A percentile compares a stretch with the other conserved stretches of the same genome.
Evolutionary conservation across 2,113 vertebrate genomes (phyloP).

Genomic region (Gymnarchus niloticus): DNA sequence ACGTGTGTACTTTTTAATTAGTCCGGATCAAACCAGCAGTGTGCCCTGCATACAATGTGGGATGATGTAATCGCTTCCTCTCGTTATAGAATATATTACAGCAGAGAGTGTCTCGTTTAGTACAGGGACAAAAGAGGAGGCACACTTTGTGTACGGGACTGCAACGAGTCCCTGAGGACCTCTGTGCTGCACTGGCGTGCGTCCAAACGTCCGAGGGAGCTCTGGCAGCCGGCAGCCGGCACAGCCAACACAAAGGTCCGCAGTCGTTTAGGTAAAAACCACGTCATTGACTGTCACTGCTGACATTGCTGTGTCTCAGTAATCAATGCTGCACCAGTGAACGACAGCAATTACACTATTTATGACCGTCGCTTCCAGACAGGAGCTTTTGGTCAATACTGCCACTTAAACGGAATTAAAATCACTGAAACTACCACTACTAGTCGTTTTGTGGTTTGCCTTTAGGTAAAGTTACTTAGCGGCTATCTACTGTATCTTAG

Average conservation of each 20-base stretch:
- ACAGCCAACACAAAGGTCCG: not conserved
- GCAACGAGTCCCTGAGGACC: too few relatives aligned
- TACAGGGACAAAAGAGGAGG: not conserved
- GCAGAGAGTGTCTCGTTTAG: too few relatives aligned
- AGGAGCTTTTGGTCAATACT: not conserved
- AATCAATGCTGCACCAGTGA: not conserved
- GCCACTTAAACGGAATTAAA: not conserved
- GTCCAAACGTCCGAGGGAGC: not conserved
- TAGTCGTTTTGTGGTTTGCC: not conserved
- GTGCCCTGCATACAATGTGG: not conserved
- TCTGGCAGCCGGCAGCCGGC: too few relatives aligned
- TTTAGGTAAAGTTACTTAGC: not conserved
- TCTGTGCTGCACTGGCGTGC: not conserved
- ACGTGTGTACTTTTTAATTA: not conserved
- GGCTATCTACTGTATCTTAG: too few relatives aligned
- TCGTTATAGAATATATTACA: not conserved
- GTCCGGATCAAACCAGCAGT: not conserved
- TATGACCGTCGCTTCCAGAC: not conserved
- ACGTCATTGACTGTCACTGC: not conserved
- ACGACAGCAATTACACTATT: not conserved
- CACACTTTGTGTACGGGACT: too few relatives aligned
- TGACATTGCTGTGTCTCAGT: not conserved
- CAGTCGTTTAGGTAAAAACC: not conserved
- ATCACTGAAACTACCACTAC: too few relatives aligned
- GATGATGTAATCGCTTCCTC: not conserved